Conservation (phyloP, 2,797 vertebrate genomes). For the Melanotaenia nigrans region DNA sequence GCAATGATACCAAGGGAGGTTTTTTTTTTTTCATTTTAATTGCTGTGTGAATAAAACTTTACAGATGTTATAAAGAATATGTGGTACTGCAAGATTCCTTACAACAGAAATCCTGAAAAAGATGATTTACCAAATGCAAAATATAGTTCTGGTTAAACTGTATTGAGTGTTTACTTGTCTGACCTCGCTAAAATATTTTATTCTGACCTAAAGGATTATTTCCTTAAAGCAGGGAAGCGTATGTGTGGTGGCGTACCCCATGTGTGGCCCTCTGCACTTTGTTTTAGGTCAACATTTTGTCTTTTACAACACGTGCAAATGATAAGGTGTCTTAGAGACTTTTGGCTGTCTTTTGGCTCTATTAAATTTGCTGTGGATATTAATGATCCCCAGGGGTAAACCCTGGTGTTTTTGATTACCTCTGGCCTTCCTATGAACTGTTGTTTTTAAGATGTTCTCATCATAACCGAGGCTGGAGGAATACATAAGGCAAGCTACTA, state of each 20-base stretch:
- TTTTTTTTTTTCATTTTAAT: neutral
- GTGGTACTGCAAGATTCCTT: slow-evolving; percentile 1
- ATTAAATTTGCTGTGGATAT: slow-evolving; percentile 33
- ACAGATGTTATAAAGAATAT: slow-evolving; percentile 12
- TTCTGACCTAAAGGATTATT: neutral
- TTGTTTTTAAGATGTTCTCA: slow-evolving; percentile 17
- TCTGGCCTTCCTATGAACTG: slow-evolving; percentile 17
- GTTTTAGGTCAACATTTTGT: slow-evolving; percentile 17
- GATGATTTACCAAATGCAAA: neutral
- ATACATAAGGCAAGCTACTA: neutral
- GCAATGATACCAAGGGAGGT: slow-evolving; percentile 37
- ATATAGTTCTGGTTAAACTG: slow-evolving; percentile 6
- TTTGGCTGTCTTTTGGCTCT: slow-evolving; percentile 29
- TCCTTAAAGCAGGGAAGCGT: neutral
- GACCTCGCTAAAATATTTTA: slow-evolving; percentile 23
- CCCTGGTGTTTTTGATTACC: slow-evolving; percentile 21
- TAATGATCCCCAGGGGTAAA: slow-evolving; percentile 20
- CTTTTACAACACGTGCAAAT: slow-evolving; percentile 18
- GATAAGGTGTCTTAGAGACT: slow-evolving; percentile 15
- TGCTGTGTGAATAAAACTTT: neutral
- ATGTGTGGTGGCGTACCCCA: neutral
- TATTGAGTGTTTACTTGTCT: slow-evolving; percentile 26
- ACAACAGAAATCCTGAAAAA: slow-evolving; percentile 26
- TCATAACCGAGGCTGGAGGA: neutral
- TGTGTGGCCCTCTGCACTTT: slow-evolving; percentile 5